Percentiles rank a stretch among this genome's conserved stretches.
phyloP scores from a whole-genome alignment of 2,797 vertebrate genomes.

The Alfaro cultratus region DNA sequence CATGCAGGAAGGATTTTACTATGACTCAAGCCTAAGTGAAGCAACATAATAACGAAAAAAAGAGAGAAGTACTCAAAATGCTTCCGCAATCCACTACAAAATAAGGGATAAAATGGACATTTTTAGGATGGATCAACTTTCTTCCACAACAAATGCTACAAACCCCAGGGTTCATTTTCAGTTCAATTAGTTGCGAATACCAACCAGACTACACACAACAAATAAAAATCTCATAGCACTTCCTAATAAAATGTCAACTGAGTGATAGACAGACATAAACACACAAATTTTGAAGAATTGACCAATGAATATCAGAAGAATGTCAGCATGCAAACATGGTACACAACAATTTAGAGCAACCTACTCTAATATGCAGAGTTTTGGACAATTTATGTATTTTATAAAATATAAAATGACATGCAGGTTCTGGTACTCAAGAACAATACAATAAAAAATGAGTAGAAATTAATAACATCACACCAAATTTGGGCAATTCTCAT shows the following conservation, averaged over 20 bases:
- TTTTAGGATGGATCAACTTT: not conserved
- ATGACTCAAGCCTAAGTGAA: not conserved
- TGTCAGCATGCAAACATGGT: not conserved
- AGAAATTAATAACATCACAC: not conserved
- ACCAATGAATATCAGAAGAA: not conserved
- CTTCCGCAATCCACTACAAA: not conserved
- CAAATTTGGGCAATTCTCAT: not conserved
- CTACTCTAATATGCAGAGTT: not conserved
- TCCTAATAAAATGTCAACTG: not conserved
- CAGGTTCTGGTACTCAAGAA: not conserved
- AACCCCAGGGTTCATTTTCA: not conserved
- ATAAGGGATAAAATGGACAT: not conserved
- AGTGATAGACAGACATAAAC: not conserved
- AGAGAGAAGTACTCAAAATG: not conserved
- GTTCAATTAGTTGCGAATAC: not conserved
- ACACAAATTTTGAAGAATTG: not conserved
- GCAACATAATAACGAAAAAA: not conserved
- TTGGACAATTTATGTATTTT: not conserved
- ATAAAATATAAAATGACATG: not conserved
- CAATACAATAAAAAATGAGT: not conserved
- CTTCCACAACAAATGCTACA: not conserved
- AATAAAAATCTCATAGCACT: not conserved
- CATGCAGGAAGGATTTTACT: not conserved
- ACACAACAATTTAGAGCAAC: not conserved
- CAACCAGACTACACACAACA: not conserved